Base-by-base conservation (phyloP, 2,888 invertebrate genomes). In the Oligia latruncula region DNA sequence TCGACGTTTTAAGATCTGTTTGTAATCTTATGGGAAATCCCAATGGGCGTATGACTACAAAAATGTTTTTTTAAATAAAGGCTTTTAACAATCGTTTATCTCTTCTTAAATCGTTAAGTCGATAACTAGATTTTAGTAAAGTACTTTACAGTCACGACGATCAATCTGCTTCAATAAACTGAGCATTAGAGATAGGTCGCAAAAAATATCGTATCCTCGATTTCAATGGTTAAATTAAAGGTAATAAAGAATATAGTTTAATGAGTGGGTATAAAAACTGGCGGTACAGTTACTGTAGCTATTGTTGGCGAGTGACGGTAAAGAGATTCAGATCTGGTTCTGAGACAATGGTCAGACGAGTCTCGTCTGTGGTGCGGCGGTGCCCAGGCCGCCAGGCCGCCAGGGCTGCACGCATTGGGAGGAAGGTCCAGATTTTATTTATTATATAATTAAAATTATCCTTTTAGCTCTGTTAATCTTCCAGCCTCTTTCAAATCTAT, bases 321-420 rank as follows among this genome's bases (percentile, higher is more conserved):
- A 9, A 29, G 13, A 79, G 89, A 89, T 89, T 88, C 60, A 58
- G 75, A 89, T 88, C 87, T 88, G 78, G 76, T 80, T 70, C 72
- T 70, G 75, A 89, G 80, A 89, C 85, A 90, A 90, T 89, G 88
- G 90, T 87, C 90, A 88, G 84, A 79, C 83, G 71, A 78, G 84
- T 35, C 80, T 86, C 76, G 77, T 35, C 78, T 76, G 77, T 60
- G 46, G 20, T 1, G 46, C 6, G 17, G 46, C 46, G 46, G 2
- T 11, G 46, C 46, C 9, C 43, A 43, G 43, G 43, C 43, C 9
- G 43, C 9, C 43, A 43, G 43, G 43, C 43, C 9, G 43, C 11
- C 66, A 86, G 84, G 85, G 86, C 80, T 90, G 89, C 64, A 74
- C 84, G 3, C 20, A n/a, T 0, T 11, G 20, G 8, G 0, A 15